Percentiles rank a stretch among this genome's conserved stretches.
These are phyloP conservation scores for Parnassius glacialis DNA, from an alignment of 2,888 invertebrate genomes.

Conservation along the genomic window DNA sequence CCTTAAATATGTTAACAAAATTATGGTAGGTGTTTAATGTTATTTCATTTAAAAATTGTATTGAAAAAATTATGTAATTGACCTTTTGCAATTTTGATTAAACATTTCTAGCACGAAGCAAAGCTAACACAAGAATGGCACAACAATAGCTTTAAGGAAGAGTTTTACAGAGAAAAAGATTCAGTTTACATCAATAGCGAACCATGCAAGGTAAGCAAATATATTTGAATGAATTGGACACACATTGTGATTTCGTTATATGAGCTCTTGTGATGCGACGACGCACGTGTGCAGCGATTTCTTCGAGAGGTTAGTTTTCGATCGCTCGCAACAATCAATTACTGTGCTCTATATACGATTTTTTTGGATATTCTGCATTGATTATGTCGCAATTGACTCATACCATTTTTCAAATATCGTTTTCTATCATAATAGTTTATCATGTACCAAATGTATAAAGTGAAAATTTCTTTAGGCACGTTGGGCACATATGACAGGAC, in stretches of 20 bases:
- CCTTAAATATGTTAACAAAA: too few relatives aligned
- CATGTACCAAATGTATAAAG: too few relatives aligned
- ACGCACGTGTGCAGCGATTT: slow-evolving; percentile 60
- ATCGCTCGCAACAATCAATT: slow-evolving; percentile 48
- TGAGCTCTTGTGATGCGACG: slow-evolving; percentile 27
- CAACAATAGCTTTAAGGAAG: slow-evolving; percentile 33
- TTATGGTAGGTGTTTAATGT: too few relatives aligned
- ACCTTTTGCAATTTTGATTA: background rate
- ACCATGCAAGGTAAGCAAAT: slow-evolving; percentile 52
- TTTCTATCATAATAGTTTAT: too few relatives aligned
- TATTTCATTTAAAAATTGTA: too few relatives aligned
- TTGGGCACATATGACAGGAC: too few relatives aligned
- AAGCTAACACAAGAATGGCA: slow-evolving; percentile 27
- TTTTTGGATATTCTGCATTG: slow-evolving; percentile 20
- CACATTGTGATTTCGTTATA: slow-evolving; percentile 49
- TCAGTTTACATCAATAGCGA: slow-evolving; percentile 44
- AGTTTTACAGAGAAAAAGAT: slow-evolving; percentile 38
- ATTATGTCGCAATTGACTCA: background rate
- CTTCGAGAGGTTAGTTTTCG: slow-evolving; percentile 36
- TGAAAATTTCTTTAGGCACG: too few relatives aligned
- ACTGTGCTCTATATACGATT: slow-evolving; percentile 59
- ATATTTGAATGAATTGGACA: slow-evolving; percentile 51
- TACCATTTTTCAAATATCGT: too few relatives aligned
- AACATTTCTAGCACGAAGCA: slow-evolving; percentile 1
- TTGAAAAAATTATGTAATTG: too few relatives aligned